Evolutionary conservation across 37 sponge, comb jelly and placozoan species (phyloP), one percentile per base, ranked within the genome.

Genomic region (Bolinopsis microptera): DNA sequence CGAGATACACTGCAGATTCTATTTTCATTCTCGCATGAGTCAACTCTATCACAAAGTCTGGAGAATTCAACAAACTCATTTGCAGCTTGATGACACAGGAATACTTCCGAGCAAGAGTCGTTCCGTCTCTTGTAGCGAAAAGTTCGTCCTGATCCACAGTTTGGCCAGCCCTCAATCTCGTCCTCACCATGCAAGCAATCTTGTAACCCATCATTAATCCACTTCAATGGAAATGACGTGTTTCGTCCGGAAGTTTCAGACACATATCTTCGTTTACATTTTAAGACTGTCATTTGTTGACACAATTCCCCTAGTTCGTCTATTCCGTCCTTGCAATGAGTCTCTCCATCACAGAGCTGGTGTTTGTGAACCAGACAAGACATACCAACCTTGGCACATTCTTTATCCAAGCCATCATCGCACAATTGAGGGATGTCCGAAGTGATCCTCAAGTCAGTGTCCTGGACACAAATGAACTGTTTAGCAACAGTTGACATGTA

Each of bases 21-120:
- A 36, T 77, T 77, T 34, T 77, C 80, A 32, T 77, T 77, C 9
- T 36, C 80, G 32, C 80, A 77, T 34, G 80, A 77, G 0, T 77
- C 80, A 32, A 28, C 33, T 18, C 36, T 32, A 77, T 77, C 80
- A 35, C 80, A 77, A 9, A 77, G 36, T 77, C 32, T 27, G 35
- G 21, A 35, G 32, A 77, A 77, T 32, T 77, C 80, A 2, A 77
- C 36, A 77, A 77, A 77, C 1, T 13, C 61, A 13, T 48, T 48
- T 13, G 61, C 5, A 48, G 9, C 61, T 18, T 5, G 13, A n/a
- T n/a, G n/a, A 48, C 61, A 48, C 5, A 48, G 61, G 13, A 48
- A 48, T 18, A 48, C 61, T 48, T 48, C 61, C 13, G 61, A 48
- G 13, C 61, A 48, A 48, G 61, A 48, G 9, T 13, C 13, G 61